Evolutionary conservation across 2,797 vertebrate genomes (phyloP), one percentile per base, ranked within the genome.

Genomic region (Squalus acanthias): DNA sequence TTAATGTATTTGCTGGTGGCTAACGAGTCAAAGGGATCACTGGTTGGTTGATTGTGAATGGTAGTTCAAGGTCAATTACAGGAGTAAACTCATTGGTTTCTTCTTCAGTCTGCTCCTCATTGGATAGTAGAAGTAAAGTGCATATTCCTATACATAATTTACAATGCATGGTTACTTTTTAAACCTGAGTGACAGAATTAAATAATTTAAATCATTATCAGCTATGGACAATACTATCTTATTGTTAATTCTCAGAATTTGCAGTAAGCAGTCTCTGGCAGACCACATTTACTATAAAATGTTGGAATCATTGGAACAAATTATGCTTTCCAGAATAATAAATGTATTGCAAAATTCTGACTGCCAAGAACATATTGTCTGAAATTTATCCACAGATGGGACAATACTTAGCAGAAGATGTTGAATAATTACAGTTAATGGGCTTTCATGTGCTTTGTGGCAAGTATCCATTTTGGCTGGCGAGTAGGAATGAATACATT

Each of bases 381-480:
- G 65, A 94, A 94, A 70, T 3, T 39, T 69, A 94, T 70, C 92
- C 39, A 50, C 65, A 94, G 39, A 70, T 94, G 92, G n/a, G 63
- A 89, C 26, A 13, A 3, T 63, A 89, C 53, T 26, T 63, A 63
- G 15, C 29, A 13, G 57, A 63, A 89, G 53, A 46, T 69, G 9
- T 94, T 94, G 65, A 94, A 70, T 70, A 94, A 94, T 94, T 69
- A 46, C 7, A 65, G n/a, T 93, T 93, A n/a, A 94, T 94, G 39
- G 65, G 39, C 65, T 93, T 93, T 70, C 63, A 50, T 70, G n/a
- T 69, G 39, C 9, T 94, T 94, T 69, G 65, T 46, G 60, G 65
- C 65, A 70, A 39, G 39, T 50, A 94, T 69, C 39, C 92, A 94
- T 94, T 94, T 70, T 46, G 92, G 65, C 63, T 94, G 53, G 2